A percentile compares a stretch with the other conserved stretches of the same genome.
These are phyloP conservation scores for Ammospiza caudacuta DNA, from an alignment of 2,113 vertebrate species.

Conservation along the genomic window DNA sequence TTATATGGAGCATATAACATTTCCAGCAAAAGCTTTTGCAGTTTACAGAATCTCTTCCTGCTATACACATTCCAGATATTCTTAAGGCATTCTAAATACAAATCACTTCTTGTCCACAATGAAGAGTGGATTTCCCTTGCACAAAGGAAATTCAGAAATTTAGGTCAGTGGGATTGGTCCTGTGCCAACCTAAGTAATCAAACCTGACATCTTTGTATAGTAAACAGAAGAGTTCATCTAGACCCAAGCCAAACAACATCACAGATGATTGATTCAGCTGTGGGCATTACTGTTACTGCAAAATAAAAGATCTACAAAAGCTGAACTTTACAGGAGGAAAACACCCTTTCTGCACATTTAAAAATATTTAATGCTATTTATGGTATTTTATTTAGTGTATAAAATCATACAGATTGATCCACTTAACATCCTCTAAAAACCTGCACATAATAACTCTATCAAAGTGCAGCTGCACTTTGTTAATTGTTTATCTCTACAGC, in stretches of 20 bases:
- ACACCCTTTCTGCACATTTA: not conserved
- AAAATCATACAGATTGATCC: not conserved
- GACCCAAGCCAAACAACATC: not conserved
- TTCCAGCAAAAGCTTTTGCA: not conserved
- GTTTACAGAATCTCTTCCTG: not conserved
- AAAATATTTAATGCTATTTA: not conserved
- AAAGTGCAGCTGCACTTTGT: not conserved
- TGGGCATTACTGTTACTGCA: not conserved
- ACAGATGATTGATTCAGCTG: not conserved
- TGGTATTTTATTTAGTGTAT: not conserved
- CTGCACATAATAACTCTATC: not conserved
- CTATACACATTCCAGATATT: not conserved
- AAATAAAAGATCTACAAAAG: not conserved
- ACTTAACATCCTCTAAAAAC: not conserved
- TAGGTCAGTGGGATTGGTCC: slow-evolving; percentile 13
- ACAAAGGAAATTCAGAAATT: slow-evolving; percentile 30
- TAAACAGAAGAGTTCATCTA: not conserved
- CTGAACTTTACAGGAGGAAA: not conserved
- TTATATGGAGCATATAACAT: not conserved
- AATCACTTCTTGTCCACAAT: not conserved
- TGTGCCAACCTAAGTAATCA: slow-evolving; percentile 12
- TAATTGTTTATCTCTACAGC: not conserved
- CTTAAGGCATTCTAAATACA: not conserved
- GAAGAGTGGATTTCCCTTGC: slow-evolving; percentile 4
- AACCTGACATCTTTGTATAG: not conserved